Conservation (phyloP, 2,888 invertebrate species). For the Pterostichus niger region DNA sequence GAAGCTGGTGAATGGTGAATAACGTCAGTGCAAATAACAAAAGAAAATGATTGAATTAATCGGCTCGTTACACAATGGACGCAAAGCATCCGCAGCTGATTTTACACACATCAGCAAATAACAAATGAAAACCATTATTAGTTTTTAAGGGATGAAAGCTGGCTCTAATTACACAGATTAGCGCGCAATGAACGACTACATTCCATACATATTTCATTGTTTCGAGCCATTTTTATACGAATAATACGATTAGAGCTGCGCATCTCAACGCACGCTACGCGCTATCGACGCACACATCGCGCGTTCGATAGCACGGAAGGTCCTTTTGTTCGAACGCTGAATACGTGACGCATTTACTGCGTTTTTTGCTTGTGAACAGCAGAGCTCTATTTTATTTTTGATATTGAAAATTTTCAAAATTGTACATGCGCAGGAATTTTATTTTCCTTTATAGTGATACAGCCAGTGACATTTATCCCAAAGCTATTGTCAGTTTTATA, state of each 20-base stretch:
- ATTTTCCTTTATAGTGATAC: conserved; percentile 69
- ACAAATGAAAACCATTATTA: conserved; percentile 57
- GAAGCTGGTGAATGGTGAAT: background rate
- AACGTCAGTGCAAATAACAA: background rate
- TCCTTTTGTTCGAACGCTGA: conserved; percentile 43
- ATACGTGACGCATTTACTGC: conserved; percentile 32
- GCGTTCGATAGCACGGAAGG: background rate
- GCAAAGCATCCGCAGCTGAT: conserved; percentile 14
- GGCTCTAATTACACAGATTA: conserved; percentile 62
- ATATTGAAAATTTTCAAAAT: conserved; percentile 31
- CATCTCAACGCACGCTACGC: background rate
- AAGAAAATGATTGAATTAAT: conserved; percentile 19
- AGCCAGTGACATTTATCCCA: background rate
- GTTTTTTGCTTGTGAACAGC: background rate
- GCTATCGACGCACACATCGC: background rate
- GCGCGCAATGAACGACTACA: conserved; percentile 51
- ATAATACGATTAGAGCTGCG: conserved; percentile 57
- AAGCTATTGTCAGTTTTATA: conserved; percentile 6
- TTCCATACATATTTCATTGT: conserved; percentile 57
- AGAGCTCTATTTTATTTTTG: conserved; percentile 19
- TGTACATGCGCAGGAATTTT: conserved; percentile 74
- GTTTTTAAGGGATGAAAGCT: conserved; percentile 57
- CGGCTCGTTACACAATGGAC: background rate
- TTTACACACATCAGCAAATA: conserved; percentile 54
- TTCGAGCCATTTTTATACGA: conserved; percentile 57